Percentiles rank a stretch among this genome's conserved stretches.
Evolutionary conservation across 2,888 invertebrate species (phyloP).

Genomic region (Crocallis elinguaria): DNA sequence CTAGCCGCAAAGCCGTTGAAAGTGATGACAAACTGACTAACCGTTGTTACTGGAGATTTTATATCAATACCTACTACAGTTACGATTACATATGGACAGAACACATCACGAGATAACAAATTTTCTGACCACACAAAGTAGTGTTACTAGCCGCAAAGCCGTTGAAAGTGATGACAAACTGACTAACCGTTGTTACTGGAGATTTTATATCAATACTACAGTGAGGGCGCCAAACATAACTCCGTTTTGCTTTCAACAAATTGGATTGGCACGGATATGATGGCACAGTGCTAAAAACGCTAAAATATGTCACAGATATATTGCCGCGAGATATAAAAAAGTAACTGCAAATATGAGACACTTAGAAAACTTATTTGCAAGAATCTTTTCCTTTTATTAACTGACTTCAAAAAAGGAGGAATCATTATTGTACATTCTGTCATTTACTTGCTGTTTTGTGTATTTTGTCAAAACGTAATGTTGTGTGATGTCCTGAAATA

Average conservation of each 20-base stretch:
- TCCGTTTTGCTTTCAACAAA: slow-evolving; percentile 23
- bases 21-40: not conserved
- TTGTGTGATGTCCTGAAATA: too few relatives aligned
- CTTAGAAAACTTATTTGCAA: not conserved
- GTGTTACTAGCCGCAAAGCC: too few relatives aligned
- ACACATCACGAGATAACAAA: too few relatives aligned
- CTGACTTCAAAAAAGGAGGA: too few relatives aligned
- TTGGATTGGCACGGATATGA: slow-evolving; percentile 21
- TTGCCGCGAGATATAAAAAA: slow-evolving; percentile 2
- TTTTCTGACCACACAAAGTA: too few relatives aligned
- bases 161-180: not conserved
- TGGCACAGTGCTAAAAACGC: slow-evolving; percentile 8
- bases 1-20: not conserved
- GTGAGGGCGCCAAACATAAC: slow-evolving; percentile 5
- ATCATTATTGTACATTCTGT: too few relatives aligned
- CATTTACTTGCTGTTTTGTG: too few relatives aligned
- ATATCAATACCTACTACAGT: slow-evolving; percentile 8
- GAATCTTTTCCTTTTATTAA: too few relatives aligned
- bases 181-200: not conserved
- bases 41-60: not conserved
- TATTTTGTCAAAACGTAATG: too few relatives aligned
- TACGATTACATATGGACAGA: too few relatives aligned
- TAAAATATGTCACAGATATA: slow-evolving; percentile 8
- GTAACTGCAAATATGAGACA: not conserved
- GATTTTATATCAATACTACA: slow-evolving; percentile 12